Percentiles rank a stretch among this genome's conserved stretches.
Conservation (phyloP, 2,888 invertebrate genomes). For the Malthinus flaveolus region DNA sequence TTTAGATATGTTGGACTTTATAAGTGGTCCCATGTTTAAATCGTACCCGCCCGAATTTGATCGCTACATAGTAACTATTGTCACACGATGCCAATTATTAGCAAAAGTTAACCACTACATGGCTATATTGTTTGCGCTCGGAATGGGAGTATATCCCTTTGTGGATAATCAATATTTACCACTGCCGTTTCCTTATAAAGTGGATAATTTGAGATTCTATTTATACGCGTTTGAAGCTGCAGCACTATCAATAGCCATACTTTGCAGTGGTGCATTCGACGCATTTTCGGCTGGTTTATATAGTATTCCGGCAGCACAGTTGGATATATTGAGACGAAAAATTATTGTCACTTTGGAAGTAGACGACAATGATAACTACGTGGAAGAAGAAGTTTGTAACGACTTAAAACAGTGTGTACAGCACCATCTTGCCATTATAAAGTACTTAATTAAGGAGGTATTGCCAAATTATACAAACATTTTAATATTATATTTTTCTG, state of each 20-base stretch:
- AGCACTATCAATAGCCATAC: conserved; percentile 10
- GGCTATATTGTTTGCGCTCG: conserved; percentile 1
- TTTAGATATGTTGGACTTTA: conserved; percentile 4
- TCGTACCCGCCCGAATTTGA: conserved; percentile 16
- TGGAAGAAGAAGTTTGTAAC: neutral
- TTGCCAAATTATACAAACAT: no score
- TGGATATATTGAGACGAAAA: conserved; percentile 19
- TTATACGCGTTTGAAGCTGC: conserved; percentile 22
- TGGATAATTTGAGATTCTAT: conserved; percentile 13
- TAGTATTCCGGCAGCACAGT: conserved; percentile 19
- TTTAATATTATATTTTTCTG: no score
- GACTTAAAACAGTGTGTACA: conserved; percentile 17
- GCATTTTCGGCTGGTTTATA: conserved; percentile 15
- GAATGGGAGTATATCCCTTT: conserved; percentile 19
- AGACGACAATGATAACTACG: neutral
- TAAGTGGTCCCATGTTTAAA: conserved; percentile 21
- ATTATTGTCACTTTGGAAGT: neutral
- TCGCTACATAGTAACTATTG: conserved; percentile 15
- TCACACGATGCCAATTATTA: conserved; percentile 13
- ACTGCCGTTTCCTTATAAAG: conserved; percentile 29
- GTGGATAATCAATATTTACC: conserved; percentile 20
- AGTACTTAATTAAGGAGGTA: no score
- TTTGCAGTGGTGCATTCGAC: conserved; percentile 26
- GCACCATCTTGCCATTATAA: conserved; percentile 22
- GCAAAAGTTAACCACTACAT: conserved; percentile 16